A percentile compares a stretch with the other conserved stretches of the same genome.
Evolutionary conservation across 1,140 invertebrate species (phyloP).

Genomic region (Aethina tumida): DNA sequence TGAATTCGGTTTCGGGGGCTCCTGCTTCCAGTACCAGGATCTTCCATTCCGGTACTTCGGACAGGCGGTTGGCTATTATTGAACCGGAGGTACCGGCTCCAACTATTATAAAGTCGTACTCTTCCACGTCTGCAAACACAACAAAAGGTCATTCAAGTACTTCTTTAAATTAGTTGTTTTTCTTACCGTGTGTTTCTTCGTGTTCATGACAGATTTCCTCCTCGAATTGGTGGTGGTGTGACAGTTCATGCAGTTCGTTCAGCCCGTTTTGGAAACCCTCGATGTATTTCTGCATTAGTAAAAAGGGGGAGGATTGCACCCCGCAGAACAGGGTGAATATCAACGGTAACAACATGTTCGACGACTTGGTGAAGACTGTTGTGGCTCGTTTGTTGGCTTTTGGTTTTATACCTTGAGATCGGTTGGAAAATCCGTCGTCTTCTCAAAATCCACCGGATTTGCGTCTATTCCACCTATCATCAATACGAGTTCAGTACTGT

Average conservation of each 20-base stretch:
- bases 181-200: background rate
- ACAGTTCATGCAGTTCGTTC: slow-evolving; percentile 11
- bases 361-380: too few relatives aligned
- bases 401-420: too few relatives aligned
- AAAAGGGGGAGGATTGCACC: slow-evolving; percentile 15
- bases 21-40: slow-evolving; percentile 66
- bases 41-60: slow-evolving; percentile 56
- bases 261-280: slow-evolving; percentile 16
- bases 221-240: background rate
- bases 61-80: slow-evolving; percentile 55
- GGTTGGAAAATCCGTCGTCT: too few relatives aligned
- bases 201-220: background rate
- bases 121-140: slow-evolving; percentile 18
- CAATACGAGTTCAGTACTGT: too few relatives aligned
- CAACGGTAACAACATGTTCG: too few relatives aligned
- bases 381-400: too few relatives aligned
- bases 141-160: background rate
- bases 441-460: too few relatives aligned
- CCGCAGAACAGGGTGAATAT: background rate
- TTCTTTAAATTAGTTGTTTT: background rate
- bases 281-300: slow-evolving; percentile 21
- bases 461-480: too few relatives aligned
- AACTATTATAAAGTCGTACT: slow-evolving; percentile 32
- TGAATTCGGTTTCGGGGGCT: slow-evolving; percentile 53
- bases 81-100: slow-evolving; percentile 43